Evolutionary conservation across 2,113 vertebrate species (phyloP).

Genomic region (Poicephalus gulielmi): DNA sequence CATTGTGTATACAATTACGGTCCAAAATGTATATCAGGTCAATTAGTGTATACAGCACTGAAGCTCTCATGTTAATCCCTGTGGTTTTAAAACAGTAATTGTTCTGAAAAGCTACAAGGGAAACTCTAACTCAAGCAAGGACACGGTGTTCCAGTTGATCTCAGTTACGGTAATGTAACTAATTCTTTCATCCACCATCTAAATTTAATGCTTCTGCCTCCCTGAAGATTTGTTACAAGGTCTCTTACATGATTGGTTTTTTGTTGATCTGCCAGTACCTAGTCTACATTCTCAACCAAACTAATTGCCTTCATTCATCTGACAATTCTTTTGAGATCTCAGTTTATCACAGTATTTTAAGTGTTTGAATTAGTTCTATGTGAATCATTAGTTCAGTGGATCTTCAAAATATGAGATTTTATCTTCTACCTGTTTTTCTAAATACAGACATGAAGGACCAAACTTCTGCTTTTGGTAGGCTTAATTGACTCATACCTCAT

Average conservation of each 20-base stretch:
- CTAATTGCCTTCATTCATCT: conserved; percentile 35
- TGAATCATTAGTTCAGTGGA: neutral
- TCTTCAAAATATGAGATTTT: neutral
- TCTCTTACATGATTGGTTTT: neutral
- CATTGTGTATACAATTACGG: no score
- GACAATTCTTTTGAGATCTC: neutral
- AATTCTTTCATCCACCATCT: conserved; percentile 69
- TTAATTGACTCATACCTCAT: neutral
- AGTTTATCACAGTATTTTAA: neutral
- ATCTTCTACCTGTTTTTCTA: neutral
- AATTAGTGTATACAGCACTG: conserved; percentile 40
- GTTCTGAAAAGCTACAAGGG: conserved; percentile 50
- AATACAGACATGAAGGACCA: neutral
- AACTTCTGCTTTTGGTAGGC: neutral
- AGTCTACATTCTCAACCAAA: neutral
- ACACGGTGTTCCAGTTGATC: conserved; percentile 60
- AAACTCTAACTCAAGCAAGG: conserved; percentile 41
- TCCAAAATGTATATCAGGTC: neutral
- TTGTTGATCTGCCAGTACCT: conserved; percentile 20
- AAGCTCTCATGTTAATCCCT: conserved; percentile 61
- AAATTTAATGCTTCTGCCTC: conserved; percentile 63
- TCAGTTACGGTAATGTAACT: conserved; percentile 70
- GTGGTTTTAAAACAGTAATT: conserved; percentile 65
- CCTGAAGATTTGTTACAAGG: conserved; percentile 47
- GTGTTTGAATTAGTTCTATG: neutral